phyloP scores from a whole-genome alignment of 2,888 invertebrate species.

The Hedychridium roseum region DNA sequence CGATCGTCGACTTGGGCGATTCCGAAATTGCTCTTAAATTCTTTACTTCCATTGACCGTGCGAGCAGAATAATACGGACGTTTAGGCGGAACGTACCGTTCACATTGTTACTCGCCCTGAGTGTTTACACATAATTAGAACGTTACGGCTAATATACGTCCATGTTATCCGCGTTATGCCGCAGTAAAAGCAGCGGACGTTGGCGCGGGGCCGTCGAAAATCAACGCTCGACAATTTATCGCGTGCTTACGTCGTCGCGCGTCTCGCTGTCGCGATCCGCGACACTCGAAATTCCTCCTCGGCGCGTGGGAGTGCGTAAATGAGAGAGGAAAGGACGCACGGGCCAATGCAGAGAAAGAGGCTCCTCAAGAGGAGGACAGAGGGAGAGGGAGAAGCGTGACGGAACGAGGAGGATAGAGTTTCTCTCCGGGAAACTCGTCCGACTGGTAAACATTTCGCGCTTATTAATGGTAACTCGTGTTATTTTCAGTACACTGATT shows the following conservation, averaged over 20 bases:
- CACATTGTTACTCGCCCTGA: too few relatives aligned
- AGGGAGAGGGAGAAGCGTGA: background rate
- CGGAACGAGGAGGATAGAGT: background rate
- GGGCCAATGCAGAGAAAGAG: background rate
- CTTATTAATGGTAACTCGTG: too few relatives aligned
- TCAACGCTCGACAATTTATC: too few relatives aligned
- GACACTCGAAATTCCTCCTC: slow-evolving; percentile 4
- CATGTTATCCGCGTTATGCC: background rate
- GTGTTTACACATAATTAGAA: slow-evolving; percentile 14
- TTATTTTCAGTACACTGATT: too few relatives aligned
- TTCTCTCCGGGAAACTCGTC: too few relatives aligned
- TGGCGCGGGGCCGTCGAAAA: slow-evolving; percentile 6
- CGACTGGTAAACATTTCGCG: too few relatives aligned
- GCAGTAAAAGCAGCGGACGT: slow-evolving; percentile 6
- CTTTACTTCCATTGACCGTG: slow-evolving; percentile 1
- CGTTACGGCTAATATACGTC: slow-evolving; percentile 6
- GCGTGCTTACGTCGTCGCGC: too few relatives aligned
- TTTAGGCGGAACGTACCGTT: too few relatives aligned
- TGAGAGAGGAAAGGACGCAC: background rate
- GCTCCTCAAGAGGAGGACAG: slow-evolving; percentile 2
- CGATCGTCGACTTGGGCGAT: too few relatives aligned
- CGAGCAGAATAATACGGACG: too few relatives aligned
- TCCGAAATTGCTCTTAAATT: too few relatives aligned
- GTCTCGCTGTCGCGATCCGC: slow-evolving; percentile 3
- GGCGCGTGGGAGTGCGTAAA: background rate